phyloP scores from a whole-genome alignment of 2,113 vertebrate genomes.

The pig (Sus scrofa) region T2T-Sscrofa CM000819.6:84006501-84007000 shows the following conservation, averaged over 20 bases:
- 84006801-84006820: neutral
- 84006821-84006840: neutral
- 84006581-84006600: neutral
- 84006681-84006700: neutral
- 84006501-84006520: neutral
- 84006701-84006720: neutral
- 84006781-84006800: neutral
- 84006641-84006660: neutral
- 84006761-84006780: neutral
- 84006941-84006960: neutral
- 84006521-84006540: neutral
- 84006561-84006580: neutral
- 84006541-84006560: neutral
- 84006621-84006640: neutral
- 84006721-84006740: neutral
- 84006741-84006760: neutral
- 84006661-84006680: neutral
- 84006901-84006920: neutral
- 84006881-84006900: neutral
- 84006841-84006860: neutral
- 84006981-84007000: neutral
- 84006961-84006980: neutral
- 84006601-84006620: neutral
- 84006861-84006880: neutral
- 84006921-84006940: neutral